Evolutionary conservation across 2,888 invertebrate species (phyloP), one percentile per base, ranked within the genome.

Genomic region (Phengaris alcon): DNA sequence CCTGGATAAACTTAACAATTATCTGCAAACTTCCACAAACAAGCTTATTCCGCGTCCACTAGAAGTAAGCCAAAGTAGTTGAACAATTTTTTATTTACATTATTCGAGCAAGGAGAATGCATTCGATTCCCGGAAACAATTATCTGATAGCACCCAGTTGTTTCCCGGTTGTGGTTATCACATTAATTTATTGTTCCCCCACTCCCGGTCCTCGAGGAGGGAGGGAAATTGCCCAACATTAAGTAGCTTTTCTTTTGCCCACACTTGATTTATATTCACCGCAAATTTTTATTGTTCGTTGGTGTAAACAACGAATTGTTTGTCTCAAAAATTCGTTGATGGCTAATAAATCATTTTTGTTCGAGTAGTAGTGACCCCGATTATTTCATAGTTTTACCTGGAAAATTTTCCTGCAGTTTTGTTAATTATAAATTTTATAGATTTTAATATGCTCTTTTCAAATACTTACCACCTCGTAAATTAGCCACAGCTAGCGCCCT

Each of bases 111-210:
- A 54, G 52, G 72, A 54, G 72, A 72, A 72, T 54, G 72, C 77
- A 78, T 79, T 78, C 78, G 80, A 77, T 76, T 77, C 75, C 76
- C 77, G 81, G 82, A 82, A 83, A 83, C 82, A 84, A 84, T 84
- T 84, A 84, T 84, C 83, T 82, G 84, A 84, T 84, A 84, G 81
- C 78, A 77, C 78, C 77, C 75, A 76, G 76, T 78, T 76, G 78
- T 77, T 78, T 72, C 77, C 78, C 80, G 82, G 79, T 76, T 78
- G 81, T 77, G 80, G 83, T 81, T 84, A 84, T 84, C 84, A 80
- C 80, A 81, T 79, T 82, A 82, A 83, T 84, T 83, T 83, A 84
- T 84, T 80, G 81, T 80, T 79, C 76, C 72, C 55, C 77, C 76
- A 46, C 75, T 69, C 77, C 76, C 75, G 35, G 70, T 51, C 69